Conservation (phyloP, 2,797 vertebrate genomes). For the Pangasius sanitwongsei region DNA sequence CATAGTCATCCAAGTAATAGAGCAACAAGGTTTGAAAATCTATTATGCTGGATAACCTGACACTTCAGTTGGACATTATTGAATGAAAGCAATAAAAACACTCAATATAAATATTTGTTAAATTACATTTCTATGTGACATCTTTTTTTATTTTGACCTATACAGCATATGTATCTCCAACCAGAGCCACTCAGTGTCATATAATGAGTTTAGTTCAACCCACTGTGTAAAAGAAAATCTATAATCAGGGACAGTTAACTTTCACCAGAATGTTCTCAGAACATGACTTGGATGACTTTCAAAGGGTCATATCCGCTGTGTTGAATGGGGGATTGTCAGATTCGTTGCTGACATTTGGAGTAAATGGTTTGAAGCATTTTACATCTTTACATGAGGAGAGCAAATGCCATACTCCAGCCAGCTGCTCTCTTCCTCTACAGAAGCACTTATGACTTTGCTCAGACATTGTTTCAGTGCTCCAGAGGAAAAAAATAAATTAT, state of each 20-base stretch:
- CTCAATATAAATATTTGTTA: not conserved
- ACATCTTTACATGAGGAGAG: constrained; percentile 71
- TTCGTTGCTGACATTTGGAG: constrained; percentile 66
- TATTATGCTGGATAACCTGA: not conserved
- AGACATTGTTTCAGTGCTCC: constrained; percentile 17
- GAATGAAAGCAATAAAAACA: not conserved
- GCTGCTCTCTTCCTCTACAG: constrained; percentile 29
- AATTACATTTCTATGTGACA: not conserved
- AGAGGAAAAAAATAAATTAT: constrained; percentile 1
- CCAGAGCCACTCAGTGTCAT: not conserved
- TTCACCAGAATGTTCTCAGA: not conserved
- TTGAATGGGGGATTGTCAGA: constrained; percentile 49
- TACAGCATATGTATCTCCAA: not conserved
- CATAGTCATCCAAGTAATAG: not conserved
- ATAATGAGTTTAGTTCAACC: not conserved
- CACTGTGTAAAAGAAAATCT: not conserved
- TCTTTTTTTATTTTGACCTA: not conserved
- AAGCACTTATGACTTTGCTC: constrained; percentile 67
- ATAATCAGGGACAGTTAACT: not conserved
- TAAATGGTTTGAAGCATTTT: constrained; percentile 72
- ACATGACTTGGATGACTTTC: constrained; percentile 24
- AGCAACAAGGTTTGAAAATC: not conserved
- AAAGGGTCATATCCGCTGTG: constrained; percentile 43
- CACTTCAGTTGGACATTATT: not conserved
- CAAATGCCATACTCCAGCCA: constrained; percentile 66